Percentiles rank a stretch among this genome's conserved stretches.
Evolutionary conservation across 2,113 vertebrate genomes (phyloP).

Genomic region (Labrus mixtus): DNA sequence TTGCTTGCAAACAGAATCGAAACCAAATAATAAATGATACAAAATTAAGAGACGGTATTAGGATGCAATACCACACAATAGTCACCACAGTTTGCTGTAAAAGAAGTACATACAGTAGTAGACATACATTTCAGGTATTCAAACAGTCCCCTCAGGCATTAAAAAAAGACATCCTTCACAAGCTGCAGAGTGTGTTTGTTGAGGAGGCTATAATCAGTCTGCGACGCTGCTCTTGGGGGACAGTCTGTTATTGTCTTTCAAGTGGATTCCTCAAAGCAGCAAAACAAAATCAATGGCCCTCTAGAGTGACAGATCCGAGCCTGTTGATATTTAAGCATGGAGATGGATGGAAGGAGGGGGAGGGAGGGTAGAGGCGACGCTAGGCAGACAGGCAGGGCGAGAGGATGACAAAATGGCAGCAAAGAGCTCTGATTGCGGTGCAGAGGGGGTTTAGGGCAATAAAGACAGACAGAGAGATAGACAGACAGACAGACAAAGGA

Average conservation of each 20-base stretch:
- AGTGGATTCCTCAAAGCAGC: conserved; percentile 71
- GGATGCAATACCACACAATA: conserved; percentile 69
- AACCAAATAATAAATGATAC: conserved; percentile 43
- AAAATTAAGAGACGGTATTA: conserved; percentile 46
- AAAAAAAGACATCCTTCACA: conserved; percentile 62
- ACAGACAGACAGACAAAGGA: conserved; percentile 1
- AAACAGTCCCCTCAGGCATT: conserved; percentile 65
- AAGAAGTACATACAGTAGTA: conserved; percentile 67
- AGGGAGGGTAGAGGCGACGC: conserved; percentile 20
- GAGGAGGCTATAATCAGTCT: conserved; percentile 72
- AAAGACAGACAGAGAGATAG: conserved; percentile 33
- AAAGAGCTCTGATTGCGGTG: conserved; percentile 27
- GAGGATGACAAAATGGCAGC: conserved; percentile 56
- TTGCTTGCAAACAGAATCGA: conserved; percentile 71
- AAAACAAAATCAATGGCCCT: conserved; percentile 77
- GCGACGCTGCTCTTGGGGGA: conserved; percentile 63
- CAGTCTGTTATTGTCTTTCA: conserved; percentile 78
- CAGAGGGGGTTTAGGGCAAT: conserved; percentile 43
- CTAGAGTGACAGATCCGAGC: conserved; percentile 71
- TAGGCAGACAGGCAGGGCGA: conserved; percentile 37
- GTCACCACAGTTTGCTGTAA: conserved; percentile 63
- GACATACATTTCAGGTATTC: conserved; percentile 65
- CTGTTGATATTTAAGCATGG: conserved; percentile 74
- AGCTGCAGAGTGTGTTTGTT: conserved; percentile 57
- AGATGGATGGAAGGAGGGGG: conserved; percentile 55